These are phyloP conservation scores for Vombatus ursinus DNA, from an alignment of 2,113 vertebrate species.

Conservation along the genomic window DNA sequence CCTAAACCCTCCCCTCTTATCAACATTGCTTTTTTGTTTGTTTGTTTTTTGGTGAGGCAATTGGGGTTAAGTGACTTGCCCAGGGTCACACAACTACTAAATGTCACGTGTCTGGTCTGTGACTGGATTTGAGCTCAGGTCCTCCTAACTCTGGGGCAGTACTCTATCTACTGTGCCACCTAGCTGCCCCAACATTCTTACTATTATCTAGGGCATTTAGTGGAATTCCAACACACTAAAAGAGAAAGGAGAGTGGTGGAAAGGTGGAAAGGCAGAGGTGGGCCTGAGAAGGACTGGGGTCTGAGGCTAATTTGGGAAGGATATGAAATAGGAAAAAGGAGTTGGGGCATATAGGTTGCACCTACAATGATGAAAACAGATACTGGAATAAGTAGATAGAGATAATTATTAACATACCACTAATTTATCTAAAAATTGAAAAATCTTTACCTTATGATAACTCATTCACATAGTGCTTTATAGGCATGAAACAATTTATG, in stretches of 20 bases:
- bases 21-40: too few species aligned
- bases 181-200: neutral
- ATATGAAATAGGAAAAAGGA: neutral
- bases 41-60: too few species aligned
- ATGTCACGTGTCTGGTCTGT: too few species aligned
- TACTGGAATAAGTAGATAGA: neutral
- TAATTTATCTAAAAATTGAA: neutral
- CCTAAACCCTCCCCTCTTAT: too few species aligned
- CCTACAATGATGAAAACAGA: neutral
- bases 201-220: neutral
- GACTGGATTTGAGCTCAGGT: too few species aligned
- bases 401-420: neutral
- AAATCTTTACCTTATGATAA: conserved; percentile 13
- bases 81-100: too few species aligned
- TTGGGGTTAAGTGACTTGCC: too few species aligned
- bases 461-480: conserved; percentile 27
- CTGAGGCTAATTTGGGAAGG: neutral
- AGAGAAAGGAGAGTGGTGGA: neutral
- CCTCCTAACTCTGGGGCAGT: too few species aligned
- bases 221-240: neutral
- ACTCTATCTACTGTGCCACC: too few species aligned
- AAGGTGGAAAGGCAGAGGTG: neutral
- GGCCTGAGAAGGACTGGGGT: neutral
- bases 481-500: conserved; percentile 7
- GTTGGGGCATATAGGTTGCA: neutral